Evolutionary conservation across 2,888 invertebrate species (phyloP).

Genomic region (Dryococelus australis): DNA sequence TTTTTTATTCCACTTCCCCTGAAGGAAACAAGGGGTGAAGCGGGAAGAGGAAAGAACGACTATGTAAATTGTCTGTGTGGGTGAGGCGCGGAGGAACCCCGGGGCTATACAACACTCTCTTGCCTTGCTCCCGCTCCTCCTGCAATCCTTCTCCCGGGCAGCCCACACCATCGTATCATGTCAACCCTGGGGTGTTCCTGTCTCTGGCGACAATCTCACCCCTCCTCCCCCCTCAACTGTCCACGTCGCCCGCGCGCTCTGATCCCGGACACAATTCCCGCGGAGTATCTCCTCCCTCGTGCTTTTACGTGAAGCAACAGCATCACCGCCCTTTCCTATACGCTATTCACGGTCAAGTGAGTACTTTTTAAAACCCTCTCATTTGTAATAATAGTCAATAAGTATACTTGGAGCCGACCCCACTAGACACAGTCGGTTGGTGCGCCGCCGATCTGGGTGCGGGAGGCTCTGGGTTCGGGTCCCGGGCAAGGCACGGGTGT

Average conservation of each 20-base stretch:
- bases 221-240: background rate
- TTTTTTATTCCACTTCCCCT: background rate
- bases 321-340: too few species aligned
- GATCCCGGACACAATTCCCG: background rate
- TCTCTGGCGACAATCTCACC: background rate
- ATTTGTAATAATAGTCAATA: too few species aligned
- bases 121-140: background rate
- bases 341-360: too few species aligned
- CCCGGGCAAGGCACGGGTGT: too few species aligned
- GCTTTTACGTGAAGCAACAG: background rate
- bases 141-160: background rate
- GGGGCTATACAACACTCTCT: background rate
- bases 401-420: too few species aligned
- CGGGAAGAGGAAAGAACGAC: background rate
- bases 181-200: conserved; percentile 16
- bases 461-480: too few species aligned
- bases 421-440: too few species aligned
- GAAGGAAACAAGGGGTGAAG: background rate
- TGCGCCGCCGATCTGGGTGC: too few species aligned
- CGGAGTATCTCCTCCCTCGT: background rate
- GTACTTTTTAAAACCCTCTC: too few species aligned
- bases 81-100: background rate
- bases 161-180: background rate
- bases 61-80: background rate
- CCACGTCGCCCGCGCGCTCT: conserved; percentile 4